phyloP scores from a whole-genome alignment of 1,140 invertebrate species.

The Drosophila setifemur region DNA sequence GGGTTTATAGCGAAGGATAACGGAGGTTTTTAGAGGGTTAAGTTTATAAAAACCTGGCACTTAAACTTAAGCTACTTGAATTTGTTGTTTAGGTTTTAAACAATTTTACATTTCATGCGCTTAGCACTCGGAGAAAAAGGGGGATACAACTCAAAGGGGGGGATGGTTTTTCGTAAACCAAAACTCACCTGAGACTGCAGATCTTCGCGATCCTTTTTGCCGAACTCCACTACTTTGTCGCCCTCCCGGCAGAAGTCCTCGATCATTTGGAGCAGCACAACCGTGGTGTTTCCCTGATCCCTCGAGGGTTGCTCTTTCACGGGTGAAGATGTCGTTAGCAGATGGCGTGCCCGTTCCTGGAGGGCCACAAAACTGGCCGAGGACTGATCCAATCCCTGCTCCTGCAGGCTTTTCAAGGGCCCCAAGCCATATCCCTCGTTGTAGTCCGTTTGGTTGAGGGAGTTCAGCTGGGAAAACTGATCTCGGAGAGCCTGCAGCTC shows the following conservation, averaged over 20 bases:
- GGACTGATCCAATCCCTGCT: constrained; percentile 40
- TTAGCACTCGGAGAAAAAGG: constrained; percentile 36
- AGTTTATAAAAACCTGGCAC: constrained; percentile 15
- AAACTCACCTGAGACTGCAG: constrained; percentile 88
- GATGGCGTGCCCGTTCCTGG: constrained; percentile 83
- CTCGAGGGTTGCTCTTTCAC: constrained; percentile 69
- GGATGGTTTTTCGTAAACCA: constrained; percentile 21
- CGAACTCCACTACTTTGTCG: constrained; percentile 86
- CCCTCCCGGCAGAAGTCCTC: constrained; percentile 86
- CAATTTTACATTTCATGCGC: constrained; percentile 54
- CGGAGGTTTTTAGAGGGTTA: constrained; percentile 2
- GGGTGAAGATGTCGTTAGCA: constrained; percentile 76
- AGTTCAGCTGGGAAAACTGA: constrained; percentile 82
- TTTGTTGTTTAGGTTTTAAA: constrained; percentile 3
- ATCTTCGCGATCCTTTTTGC: constrained; percentile 87
- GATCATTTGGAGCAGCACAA: constrained; percentile 84
- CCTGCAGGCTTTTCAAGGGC: constrained; percentile 53
- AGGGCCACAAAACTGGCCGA: constrained; percentile 77
- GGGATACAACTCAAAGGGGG: neutral
- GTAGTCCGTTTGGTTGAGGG: constrained; percentile 84
- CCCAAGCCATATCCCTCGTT: constrained; percentile 84
- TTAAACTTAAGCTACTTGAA: constrained; percentile 26
- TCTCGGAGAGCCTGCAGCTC: constrained; percentile 84
- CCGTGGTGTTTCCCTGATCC: constrained; percentile 80
- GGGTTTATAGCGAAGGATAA: constrained; percentile 26